Evolutionary conservation across 2,888 invertebrate genomes (phyloP), one percentile per base, ranked within the genome.

Genomic region (Nomada fabriciana): DNA sequence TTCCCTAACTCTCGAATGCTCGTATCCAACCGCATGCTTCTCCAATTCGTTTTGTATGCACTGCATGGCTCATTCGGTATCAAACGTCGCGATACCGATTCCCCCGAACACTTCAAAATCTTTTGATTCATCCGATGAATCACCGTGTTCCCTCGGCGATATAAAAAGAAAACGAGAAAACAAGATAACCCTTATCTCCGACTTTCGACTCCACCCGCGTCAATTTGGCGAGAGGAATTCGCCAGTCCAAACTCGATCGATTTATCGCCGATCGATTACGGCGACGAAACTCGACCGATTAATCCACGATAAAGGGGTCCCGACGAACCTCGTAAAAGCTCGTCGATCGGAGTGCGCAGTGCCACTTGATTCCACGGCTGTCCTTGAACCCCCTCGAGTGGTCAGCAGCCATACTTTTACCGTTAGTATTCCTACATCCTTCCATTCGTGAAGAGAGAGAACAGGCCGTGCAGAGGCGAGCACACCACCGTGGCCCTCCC

Each of bases 391-490:
- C 88, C 88, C 88, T 86, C 80, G 83, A 84, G 77, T 84, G 88
- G 88, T 88, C 89, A 89, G 88, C 89, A 89, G 89, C 86, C 90
- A 90, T 90, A 90, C 91, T 90, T 92, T 91, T 92, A 92, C 92
- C 93, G 92, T 92, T 92, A 91, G 89, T 91, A 90, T 92, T 91
- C 91, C 89, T 90, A 89, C 91, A 90, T 92, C 91, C 90, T 90
- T 90, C 90, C 90, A 90, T 90, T 91, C 87, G 91, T 88, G 86
- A 90, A 86, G 91, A 91, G 76, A 87, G 91, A 90, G 86, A 69
- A 76, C 65, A 76, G 70, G 70, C 61, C 60, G 69, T 29, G 77
- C 82, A 73, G 76, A 59, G 61, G 60, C 69, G 77, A 57, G 76
- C 72, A 18, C 68, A 55, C 78, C 70, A 69, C 72, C 82, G 65